These are phyloP conservation scores for Petrosia ficiformis DNA, from an alignment of 37 sponge, comb jelly and placozoan genomes.

Conservation along the genomic window DNA sequence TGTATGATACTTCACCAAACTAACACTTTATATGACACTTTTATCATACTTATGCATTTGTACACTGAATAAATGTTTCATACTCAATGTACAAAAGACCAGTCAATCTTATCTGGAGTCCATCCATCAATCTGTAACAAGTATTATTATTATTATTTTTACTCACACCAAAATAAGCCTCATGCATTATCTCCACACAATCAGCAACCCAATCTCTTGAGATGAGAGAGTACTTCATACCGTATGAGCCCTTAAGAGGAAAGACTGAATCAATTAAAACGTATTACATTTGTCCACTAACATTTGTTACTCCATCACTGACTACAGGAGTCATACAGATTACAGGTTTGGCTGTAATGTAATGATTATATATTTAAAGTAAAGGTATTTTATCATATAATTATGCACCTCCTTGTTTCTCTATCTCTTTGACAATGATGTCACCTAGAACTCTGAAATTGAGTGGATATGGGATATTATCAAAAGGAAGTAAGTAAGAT, in stretches of 20 bases:
- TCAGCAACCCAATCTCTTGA: conserved; percentile 76
- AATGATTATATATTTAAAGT: background rate
- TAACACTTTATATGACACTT: too few relatives aligned
- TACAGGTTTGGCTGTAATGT: conserved; percentile 47
- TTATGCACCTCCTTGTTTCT: conserved; percentile 57
- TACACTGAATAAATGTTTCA: background rate
- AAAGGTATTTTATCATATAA: background rate
- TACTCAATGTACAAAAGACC: background rate
- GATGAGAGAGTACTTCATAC: conserved; percentile 76
- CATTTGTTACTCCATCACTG: conserved; percentile 74
- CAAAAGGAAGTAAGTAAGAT: background rate
- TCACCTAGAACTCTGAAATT: conserved; percentile 48
- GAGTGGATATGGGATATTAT: too few relatives aligned
- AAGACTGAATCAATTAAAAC: background rate
- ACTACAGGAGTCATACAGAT: conserved; percentile 72
- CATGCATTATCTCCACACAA: conserved; percentile 76
- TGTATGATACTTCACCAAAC: too few relatives aligned
- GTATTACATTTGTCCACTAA: conserved; percentile 3
- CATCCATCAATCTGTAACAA: background rate
- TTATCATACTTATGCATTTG: too few relatives aligned
- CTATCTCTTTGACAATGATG: conserved; percentile 37
- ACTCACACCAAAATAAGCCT: conserved; percentile 68
- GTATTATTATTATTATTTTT: background rate
- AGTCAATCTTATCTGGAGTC: background rate
- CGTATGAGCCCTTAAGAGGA: conserved; percentile 43